These are phyloP conservation scores for Eupithecia pulchellata DNA, from an alignment of 2,888 invertebrate species.

Conservation along the genomic window DNA sequence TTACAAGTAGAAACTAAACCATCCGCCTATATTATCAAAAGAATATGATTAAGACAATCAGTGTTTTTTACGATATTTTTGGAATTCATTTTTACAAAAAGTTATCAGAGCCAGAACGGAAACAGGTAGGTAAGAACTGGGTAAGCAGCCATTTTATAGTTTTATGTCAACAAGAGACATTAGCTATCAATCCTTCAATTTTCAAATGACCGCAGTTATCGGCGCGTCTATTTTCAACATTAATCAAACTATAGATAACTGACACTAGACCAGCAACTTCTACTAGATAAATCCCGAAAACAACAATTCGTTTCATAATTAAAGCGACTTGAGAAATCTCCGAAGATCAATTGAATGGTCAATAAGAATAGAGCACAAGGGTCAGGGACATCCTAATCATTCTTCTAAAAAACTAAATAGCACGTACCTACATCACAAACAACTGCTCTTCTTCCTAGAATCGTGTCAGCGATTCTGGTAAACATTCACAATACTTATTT, in stretches of 20 bases:
- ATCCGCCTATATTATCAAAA: no score
- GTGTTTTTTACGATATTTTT: no score
- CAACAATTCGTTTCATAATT: constrained; percentile 46
- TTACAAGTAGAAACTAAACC: no score
- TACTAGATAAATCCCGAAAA: constrained; percentile 28
- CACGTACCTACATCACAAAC: constrained; percentile 14
- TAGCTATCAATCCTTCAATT: no score
- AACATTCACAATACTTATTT: constrained; percentile 53
- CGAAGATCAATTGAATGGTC: constrained; percentile 77
- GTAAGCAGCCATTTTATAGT: background rate
- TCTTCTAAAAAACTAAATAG: constrained; percentile 51
- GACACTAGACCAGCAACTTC: background rate
- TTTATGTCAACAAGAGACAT: background rate
- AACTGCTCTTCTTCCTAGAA: constrained; percentile 42
- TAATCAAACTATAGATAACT: background rate
- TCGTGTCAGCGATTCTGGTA: constrained; percentile 51
- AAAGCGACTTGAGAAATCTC: constrained; percentile 64
- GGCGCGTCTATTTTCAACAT: background rate
- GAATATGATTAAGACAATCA: no score
- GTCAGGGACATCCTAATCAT: constrained; percentile 77
- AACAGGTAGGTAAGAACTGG: no score
- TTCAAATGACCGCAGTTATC: no score
- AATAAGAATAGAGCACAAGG: constrained; percentile 73
- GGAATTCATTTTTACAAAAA: background rate
- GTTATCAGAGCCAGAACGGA: background rate